Conservation (phyloP, 1,140 invertebrate genomes). For the Danaus plexippus region DNA sequence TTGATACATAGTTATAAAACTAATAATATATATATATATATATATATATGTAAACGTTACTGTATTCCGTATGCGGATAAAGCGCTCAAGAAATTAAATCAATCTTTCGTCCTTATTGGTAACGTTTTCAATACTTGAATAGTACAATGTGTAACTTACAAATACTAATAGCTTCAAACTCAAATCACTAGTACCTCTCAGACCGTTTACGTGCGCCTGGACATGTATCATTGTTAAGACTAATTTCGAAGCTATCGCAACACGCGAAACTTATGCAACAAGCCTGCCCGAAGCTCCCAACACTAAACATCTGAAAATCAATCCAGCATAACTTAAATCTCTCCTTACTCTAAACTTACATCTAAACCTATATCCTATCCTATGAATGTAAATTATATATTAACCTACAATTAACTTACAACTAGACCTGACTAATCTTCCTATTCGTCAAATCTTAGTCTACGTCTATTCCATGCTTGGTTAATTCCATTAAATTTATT, state of each 20-base stretch:
- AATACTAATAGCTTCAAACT: not conserved
- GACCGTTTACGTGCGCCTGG: too few relatives aligned
- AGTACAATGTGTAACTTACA: constrained; percentile 4
- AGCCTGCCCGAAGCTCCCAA: constrained; percentile 33
- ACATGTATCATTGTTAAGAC: not conserved
- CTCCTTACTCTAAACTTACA: constrained; percentile 2
- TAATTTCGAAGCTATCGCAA: constrained; percentile 12
- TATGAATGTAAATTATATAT: too few relatives aligned
- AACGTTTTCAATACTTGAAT: too few relatives aligned
- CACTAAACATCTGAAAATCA: constrained; percentile 38
- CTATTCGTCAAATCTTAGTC: not conserved
- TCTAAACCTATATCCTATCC: constrained; percentile 4
- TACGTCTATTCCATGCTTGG: constrained; percentile 1
- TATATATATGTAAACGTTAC: constrained; percentile 2
- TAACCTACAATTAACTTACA: constrained; percentile 2
- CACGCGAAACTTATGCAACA: constrained; percentile 23
- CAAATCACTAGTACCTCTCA: too few relatives aligned
- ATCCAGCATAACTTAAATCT: constrained; percentile 19
- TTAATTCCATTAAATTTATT: constrained; percentile 6
- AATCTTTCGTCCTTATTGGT: too few relatives aligned
- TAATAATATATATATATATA: constrained; percentile 10
- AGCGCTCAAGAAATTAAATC: too few relatives aligned
- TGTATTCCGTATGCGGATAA: not conserved
- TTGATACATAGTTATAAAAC: constrained; percentile 3
- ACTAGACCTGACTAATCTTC: constrained; percentile 4